Conservation (phyloP, 2,113 vertebrate species). For the Marmota monax region DNA sequence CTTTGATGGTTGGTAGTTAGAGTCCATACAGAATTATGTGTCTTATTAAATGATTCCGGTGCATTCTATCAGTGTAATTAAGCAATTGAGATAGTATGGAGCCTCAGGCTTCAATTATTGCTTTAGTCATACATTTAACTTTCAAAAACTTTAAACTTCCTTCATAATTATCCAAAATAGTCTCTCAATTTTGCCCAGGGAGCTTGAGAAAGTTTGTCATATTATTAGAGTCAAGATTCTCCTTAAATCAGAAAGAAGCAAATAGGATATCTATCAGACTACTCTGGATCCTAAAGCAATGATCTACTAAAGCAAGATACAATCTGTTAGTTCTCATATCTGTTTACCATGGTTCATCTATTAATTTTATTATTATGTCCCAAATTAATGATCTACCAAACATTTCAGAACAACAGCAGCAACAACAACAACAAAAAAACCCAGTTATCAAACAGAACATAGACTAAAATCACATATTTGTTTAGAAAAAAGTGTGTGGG, state of each 20-base stretch:
- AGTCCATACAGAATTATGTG: background rate
- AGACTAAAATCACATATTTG: background rate
- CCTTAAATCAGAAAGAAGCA: background rate
- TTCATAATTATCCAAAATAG: constrained; percentile 25
- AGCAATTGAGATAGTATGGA: constrained; percentile 39
- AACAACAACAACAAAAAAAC: background rate
- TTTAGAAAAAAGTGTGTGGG: constrained; percentile 1
- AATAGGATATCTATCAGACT: background rate
- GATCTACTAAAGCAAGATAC: background rate
- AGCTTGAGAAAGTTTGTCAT: constrained; percentile 31
- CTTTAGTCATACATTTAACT: constrained; percentile 47
- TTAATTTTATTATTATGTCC: constrained; percentile 24
- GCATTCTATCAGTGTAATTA: constrained; percentile 14
- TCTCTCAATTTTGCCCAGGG: constrained; percentile 27
- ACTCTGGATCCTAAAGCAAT: background rate
- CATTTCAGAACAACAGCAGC: background rate
- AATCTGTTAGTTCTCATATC: background rate
- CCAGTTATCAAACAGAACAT: constrained; percentile 28
- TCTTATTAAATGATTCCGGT: constrained; percentile 32
- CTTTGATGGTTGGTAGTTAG: constrained; percentile 46
- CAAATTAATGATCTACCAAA: background rate
- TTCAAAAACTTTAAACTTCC: constrained; percentile 45
- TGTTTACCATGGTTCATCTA: background rate
- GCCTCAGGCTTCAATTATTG: background rate
- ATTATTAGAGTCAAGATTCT: constrained; percentile 31